These are phyloP conservation scores for Microcebus murinus DNA, from an alignment of 2,113 vertebrate genomes.

Conservation along the genomic window DNA sequence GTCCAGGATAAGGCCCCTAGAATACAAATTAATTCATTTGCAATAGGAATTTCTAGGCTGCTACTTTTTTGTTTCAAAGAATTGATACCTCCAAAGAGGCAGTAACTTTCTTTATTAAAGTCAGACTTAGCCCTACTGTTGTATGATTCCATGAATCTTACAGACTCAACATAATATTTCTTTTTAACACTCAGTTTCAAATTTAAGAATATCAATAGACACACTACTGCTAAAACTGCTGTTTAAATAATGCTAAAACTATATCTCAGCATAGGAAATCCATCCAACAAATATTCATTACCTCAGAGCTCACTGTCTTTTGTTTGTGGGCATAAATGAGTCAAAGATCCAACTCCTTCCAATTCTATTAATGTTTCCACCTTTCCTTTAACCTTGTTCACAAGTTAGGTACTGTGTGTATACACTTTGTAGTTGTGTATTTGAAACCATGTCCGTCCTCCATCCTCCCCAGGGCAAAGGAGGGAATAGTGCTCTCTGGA, in stretches of 20 bases:
- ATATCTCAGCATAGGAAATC: neutral
- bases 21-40: constrained; percentile 5
- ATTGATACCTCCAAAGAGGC: neutral
- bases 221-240: neutral
- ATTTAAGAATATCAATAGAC: constrained; percentile 6
- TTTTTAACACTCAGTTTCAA: neutral
- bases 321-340: neutral
- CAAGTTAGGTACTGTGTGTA: neutral
- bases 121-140: neutral
- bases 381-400: neutral
- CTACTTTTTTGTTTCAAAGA: neutral
- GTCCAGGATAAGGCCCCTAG: neutral
- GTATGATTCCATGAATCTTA: neutral
- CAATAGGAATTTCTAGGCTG: constrained; percentile 35
- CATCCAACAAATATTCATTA: neutral
- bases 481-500: neutral
- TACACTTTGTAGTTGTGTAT: neutral
- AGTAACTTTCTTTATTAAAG: constrained; percentile 17
- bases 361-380: neutral
- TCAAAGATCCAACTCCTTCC: neutral
- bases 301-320: neutral
- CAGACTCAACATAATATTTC: neutral
- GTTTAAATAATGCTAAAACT: constrained; percentile 22
- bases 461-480: neutral
- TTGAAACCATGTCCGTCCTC: neutral